phyloP scores from a whole-genome alignment of 2,888 invertebrate species.

The Mesochorus sp. region DNA sequence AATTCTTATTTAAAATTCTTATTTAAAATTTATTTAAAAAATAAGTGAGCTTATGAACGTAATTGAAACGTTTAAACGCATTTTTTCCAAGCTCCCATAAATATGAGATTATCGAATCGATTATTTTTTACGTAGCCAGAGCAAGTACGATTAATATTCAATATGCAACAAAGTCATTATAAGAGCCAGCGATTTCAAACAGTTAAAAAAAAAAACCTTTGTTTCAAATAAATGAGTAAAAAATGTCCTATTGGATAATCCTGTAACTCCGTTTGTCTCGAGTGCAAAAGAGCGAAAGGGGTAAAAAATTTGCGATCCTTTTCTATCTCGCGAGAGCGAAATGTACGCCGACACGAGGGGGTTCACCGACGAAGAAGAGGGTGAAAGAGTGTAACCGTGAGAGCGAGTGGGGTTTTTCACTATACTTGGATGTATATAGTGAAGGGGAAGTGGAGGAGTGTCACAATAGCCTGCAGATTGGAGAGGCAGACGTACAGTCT shows the following conservation, averaged over 20 bases:
- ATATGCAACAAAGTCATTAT: no score
- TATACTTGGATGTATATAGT: background rate
- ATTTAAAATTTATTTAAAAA: no score
- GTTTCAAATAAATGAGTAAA: background rate
- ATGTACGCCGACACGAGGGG: background rate
- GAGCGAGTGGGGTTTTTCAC: constrained; percentile 15
- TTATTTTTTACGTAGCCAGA: no score
- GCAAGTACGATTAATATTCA: no score
- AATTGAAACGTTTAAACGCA: no score
- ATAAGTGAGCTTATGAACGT: no score
- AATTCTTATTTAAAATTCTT: no score
- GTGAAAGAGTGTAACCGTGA: constrained; percentile 10
- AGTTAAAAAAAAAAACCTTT: background rate
- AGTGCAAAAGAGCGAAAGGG: background rate
- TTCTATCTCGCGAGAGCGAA: background rate
- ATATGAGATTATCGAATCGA: no score
- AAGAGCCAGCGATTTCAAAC: no score
- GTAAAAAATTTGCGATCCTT: background rate
- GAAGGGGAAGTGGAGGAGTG: constrained; percentile 68
- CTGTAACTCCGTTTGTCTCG: background rate
- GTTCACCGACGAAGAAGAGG: background rate
- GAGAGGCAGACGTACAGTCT: constrained; percentile 78
- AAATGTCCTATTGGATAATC: background rate
- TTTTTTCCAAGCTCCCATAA: no score
- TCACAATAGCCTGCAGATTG: constrained; percentile 77